Evolutionary conservation across 2,797 vertebrate species (phyloP), one percentile per base, ranked within the genome.

Genomic region (Epinephelus malabaricus): DNA sequence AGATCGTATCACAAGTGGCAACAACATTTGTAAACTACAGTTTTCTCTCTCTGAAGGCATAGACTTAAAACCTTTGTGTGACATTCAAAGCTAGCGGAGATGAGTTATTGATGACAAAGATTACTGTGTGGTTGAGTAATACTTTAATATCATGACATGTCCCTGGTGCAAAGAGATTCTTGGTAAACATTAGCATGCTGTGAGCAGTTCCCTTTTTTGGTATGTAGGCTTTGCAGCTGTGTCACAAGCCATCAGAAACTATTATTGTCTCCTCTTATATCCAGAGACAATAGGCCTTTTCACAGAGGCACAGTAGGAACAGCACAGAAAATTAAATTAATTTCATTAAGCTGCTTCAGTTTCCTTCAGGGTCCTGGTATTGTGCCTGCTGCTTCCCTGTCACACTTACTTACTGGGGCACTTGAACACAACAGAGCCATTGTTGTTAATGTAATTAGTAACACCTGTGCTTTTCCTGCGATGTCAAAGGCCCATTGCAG

Each of bases 151-250:
- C 19, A 62, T 59, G 62, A 38, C 30, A 19, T 15, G 9, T 63
- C 76, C 60, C 61, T 49, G 71, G 68, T 76, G 68, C 47, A 59
- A 63, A 76, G 34, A 2, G 13, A 30, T 66, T 78, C 69, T 68
- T 50, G 67, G 61, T 83, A 70, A 76, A 79, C 11, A 4, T 15
- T 38, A 69, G 53, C 38, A 66, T 3, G 0, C 60, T 50, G 17
- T 74, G 69, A 66, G 23, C 63, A 34, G 25, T 49, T 72, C 40
- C 10, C 46, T 71, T 23, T 58, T 69, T 19, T 51, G 25, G 19
- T 40, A 38, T 11, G 56, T 58, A 46, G 12, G 7, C 10, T 70
- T 45, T 56, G 79, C 76, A 67, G 76, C 73, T 64, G 69, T 46
- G 65, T 75, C 59, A 34, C 51, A 78, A 68, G 66, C 34, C 25